These are phyloP conservation scores for Aphis gossypii DNA, from an alignment of 1,140 invertebrate genomes.

Conservation along the genomic window DNA sequence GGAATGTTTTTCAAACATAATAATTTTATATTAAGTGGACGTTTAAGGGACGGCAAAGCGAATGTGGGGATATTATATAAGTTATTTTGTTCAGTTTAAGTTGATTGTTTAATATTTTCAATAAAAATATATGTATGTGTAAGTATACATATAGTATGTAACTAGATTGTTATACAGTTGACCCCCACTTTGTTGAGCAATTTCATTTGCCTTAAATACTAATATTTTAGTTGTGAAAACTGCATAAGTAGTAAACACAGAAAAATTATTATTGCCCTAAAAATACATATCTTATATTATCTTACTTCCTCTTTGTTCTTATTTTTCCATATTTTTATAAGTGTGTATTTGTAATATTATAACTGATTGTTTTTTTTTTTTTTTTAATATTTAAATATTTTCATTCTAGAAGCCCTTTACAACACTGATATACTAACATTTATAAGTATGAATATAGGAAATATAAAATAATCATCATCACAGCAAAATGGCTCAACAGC, in stretches of 20 bases:
- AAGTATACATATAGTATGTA: background rate
- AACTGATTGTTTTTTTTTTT: background rate
- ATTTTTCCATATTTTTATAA: background rate
- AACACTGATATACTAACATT: constrained; percentile 53
- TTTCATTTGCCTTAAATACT: constrained; percentile 55
- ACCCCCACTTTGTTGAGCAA: constrained; percentile 55
- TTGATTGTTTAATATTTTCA: background rate
- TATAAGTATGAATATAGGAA: constrained; percentile 56
- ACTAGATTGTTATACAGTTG: constrained; percentile 44
- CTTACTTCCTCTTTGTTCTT: constrained; percentile 38
- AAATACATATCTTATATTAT: constrained; percentile 27
- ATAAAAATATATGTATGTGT: background rate
- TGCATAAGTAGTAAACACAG: constrained; percentile 49
- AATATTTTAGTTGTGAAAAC: constrained; percentile 42
- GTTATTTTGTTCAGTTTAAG: constrained; percentile 33
- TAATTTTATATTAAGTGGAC: constrained; percentile 38
- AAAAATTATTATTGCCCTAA: constrained; percentile 18
- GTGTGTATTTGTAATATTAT: background rate
- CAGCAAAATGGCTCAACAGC: constrained; percentile 51
- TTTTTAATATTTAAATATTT: constrained; percentile 44
- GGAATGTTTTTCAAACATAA: constrained; percentile 49
- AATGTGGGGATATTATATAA: constrained; percentile 27
- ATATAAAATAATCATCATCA: constrained; percentile 58
- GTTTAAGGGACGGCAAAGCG: constrained; percentile 52
- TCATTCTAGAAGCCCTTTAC: constrained; percentile 45